Evolutionary conservation across 2,797 vertebrate genomes (phyloP).

Genomic region (Chiroxiphia lanceolata): DNA sequence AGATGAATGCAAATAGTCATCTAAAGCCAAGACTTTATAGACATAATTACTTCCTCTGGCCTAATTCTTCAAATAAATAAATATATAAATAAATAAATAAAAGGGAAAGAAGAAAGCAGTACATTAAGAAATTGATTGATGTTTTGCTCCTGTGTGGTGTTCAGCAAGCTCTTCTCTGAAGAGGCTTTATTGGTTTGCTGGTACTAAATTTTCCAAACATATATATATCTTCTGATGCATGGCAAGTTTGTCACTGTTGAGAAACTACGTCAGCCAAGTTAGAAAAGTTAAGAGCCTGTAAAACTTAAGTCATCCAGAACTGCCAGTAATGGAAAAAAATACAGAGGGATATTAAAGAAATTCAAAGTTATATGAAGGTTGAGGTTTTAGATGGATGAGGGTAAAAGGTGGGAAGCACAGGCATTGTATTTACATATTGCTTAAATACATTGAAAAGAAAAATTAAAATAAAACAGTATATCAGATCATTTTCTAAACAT

Average conservation of each 20-base stretch:
- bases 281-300: conserved; percentile 67
- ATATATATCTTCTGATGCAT: conserved; percentile 57
- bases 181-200: conserved; percentile 56
- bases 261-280: conserved; percentile 58
- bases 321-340: conserved; percentile 59
- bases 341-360: conserved; percentile 35
- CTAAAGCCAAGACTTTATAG: not conserved
- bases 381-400: not conserved
- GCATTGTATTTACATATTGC: not conserved
- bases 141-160: not conserved
- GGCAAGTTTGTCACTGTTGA: conserved; percentile 56
- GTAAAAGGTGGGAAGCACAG: conserved; percentile 12
- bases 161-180: conserved; percentile 42
- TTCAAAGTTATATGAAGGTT: conserved; percentile 62
- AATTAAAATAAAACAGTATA: not conserved
- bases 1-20: not conserved
- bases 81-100: conserved; percentile 9
- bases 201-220: conserved; percentile 63
- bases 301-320: conserved; percentile 65
- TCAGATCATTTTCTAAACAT: not conserved
- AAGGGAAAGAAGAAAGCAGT: not conserved
- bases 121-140: conserved; percentile 62
- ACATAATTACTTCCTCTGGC: not conserved
- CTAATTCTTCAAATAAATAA: not conserved
- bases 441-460: not conserved